Percentiles rank a stretch among this genome's conserved stretches.
Evolutionary conservation across 2,113 vertebrate species (phyloP).

Genomic region (Carassius auratus): DNA sequence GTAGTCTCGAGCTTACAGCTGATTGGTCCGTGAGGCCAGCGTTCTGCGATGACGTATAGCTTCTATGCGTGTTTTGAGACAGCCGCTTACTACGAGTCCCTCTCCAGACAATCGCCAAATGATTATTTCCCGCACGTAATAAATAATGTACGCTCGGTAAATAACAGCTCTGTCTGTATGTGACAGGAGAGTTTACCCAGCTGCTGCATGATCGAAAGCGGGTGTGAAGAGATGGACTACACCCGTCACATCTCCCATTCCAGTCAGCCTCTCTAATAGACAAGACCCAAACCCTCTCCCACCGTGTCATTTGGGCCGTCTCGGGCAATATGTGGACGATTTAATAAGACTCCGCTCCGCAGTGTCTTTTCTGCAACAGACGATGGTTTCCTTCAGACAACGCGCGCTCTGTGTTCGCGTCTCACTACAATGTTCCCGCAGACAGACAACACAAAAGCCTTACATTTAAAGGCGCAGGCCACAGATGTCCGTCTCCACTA

Average conservation of each 20-base stretch:
- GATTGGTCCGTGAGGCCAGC: neutral
- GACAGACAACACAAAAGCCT: slow-evolving; percentile 54
- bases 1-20: neutral
- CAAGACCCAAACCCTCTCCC: slow-evolving; percentile 42
- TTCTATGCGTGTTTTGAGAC: neutral
- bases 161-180: slow-evolving; percentile 49
- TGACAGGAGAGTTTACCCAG: slow-evolving; percentile 68
- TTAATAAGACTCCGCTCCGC: slow-evolving; percentile 28
- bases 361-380: slow-evolving; percentile 32
- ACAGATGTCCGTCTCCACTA: neutral
- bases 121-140: slow-evolving; percentile 49
- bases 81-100: slow-evolving; percentile 54
- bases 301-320: slow-evolving; percentile 63
- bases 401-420: neutral
- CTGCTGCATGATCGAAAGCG: slow-evolving; percentile 62
- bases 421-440: slow-evolving; percentile 32
- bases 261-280: slow-evolving; percentile 44
- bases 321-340: slow-evolving; percentile 43
- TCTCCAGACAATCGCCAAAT: slow-evolving; percentile 11
- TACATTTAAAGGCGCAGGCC: slow-evolving; percentile 77
- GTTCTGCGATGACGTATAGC: neutral
- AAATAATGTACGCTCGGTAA: slow-evolving; percentile 43
- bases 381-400: slow-evolving; percentile 53
- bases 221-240: slow-evolving; percentile 66
- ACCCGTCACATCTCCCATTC: slow-evolving; percentile 56